phyloP scores from a whole-genome alignment of 2,113 vertebrate species.

The Tyto alba region DNA sequence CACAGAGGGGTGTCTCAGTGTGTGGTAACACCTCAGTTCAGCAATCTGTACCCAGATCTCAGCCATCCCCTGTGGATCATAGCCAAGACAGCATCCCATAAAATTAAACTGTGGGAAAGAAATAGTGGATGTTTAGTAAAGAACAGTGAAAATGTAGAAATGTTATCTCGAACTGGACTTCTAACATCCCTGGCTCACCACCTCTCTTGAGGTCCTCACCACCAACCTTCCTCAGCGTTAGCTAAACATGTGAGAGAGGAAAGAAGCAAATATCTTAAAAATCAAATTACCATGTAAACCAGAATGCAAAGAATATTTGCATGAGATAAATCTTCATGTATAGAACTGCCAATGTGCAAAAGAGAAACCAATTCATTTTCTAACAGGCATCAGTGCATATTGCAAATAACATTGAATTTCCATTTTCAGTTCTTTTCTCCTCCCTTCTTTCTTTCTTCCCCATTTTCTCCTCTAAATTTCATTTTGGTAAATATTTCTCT shows the following conservation, averaged over 20 bases:
- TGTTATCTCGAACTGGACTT: not conserved
- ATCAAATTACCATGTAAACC: not conserved
- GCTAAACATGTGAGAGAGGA: not conserved
- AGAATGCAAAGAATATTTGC: not conserved
- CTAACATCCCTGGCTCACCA: not conserved
- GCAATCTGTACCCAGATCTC: not conserved
- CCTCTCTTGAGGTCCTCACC: not conserved
- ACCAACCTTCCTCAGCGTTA: not conserved
- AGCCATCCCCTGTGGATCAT: not conserved
- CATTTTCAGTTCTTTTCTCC: not conserved
- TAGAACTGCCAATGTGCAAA: not conserved
- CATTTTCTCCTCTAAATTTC: not conserved
- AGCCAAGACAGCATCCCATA: not conserved
- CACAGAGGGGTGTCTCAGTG: not conserved
- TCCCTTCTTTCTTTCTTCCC: not conserved
- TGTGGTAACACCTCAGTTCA: not conserved
- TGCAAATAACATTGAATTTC: not conserved
- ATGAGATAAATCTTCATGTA: not conserved
- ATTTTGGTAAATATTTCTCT: conserved; percentile 27
- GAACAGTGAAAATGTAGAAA: not conserved
- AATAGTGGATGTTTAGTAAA: not conserved
- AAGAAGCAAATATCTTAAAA: not conserved
- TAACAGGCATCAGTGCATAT: not conserved
- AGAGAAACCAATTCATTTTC: not conserved
- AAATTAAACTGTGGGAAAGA: not conserved